These are phyloP conservation scores for Xiphorhynchus erythropygius DNA, from an alignment of 2,797 vertebrate genomes.

Conservation along the genomic window DNA sequence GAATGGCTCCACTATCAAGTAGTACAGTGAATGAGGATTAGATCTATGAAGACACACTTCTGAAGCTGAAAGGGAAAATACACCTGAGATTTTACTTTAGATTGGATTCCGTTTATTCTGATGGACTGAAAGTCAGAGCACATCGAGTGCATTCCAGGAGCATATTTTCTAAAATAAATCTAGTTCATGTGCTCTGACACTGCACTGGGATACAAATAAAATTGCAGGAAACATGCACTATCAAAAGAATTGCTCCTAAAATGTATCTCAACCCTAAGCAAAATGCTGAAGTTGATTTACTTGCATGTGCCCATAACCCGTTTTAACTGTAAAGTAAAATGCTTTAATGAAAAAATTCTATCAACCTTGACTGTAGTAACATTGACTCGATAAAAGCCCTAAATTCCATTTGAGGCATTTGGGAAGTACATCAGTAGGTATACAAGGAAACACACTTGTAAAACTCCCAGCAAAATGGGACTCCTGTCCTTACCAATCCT, in stretches of 20 bases:
- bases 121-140: not conserved
- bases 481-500: not conserved
- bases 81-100: not conserved
- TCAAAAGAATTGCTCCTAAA: not conserved
- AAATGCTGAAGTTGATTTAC: not conserved
- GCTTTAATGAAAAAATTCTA: not conserved
- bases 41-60: not conserved
- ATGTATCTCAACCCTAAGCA: not conserved
- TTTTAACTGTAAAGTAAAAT: not conserved
- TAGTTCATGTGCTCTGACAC: not conserved
- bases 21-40: not conserved
- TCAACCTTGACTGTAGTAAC: not conserved
- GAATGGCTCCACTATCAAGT: not conserved
- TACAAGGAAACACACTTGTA: accelerated
- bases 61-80: not conserved
- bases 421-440: not conserved
- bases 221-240: not conserved
- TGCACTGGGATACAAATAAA: not conserved
- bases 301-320: not conserved
- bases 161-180: not conserved
- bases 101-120: not conserved
- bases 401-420: not conserved
- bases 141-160: not conserved
- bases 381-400: not conserved
- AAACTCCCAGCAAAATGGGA: not conserved